A percentile compares a stretch with the other conserved stretches of the same genome.
Evolutionary conservation across 2,113 vertebrate genomes (phyloP).

Genomic region (Calyptomena viridis): DNA sequence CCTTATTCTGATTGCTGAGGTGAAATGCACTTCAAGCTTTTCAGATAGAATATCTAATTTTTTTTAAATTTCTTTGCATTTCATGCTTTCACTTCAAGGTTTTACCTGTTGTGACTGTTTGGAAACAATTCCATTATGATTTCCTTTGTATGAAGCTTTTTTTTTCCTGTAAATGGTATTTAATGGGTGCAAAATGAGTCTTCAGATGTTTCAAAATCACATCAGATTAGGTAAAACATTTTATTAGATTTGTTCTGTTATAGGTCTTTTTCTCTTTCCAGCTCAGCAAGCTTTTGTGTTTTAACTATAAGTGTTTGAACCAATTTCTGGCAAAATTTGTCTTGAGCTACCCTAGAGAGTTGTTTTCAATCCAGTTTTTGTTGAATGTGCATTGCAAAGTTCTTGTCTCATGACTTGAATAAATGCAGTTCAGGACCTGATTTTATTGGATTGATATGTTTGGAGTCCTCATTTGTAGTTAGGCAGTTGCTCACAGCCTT

Average conservation of each 20-base stretch:
- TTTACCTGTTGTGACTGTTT: not conserved
- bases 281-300: not conserved
- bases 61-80: not conserved
- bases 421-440: not conserved
- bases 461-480: not conserved
- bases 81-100: not conserved
- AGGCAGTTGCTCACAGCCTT: not conserved
- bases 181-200: not conserved
- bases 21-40: not conserved
- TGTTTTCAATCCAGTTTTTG: not conserved
- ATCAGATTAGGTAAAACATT: not conserved
- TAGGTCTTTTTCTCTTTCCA: not conserved
- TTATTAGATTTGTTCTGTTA: not conserved
- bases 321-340: not conserved
- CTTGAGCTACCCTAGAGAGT: not conserved
- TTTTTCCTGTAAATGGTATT: not conserved
- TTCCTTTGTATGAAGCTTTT: not conserved
- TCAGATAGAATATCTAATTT: too few relatives aligned
- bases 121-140: not conserved
- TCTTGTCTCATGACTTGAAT: not conserved
- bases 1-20: not conserved
- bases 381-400: not conserved
- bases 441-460: not conserved
- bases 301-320: not conserved
- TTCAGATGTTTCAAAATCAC: not conserved